Base-by-base conservation (phyloP, 2,888 invertebrate species). In the Adineta ricciae region DNA sequence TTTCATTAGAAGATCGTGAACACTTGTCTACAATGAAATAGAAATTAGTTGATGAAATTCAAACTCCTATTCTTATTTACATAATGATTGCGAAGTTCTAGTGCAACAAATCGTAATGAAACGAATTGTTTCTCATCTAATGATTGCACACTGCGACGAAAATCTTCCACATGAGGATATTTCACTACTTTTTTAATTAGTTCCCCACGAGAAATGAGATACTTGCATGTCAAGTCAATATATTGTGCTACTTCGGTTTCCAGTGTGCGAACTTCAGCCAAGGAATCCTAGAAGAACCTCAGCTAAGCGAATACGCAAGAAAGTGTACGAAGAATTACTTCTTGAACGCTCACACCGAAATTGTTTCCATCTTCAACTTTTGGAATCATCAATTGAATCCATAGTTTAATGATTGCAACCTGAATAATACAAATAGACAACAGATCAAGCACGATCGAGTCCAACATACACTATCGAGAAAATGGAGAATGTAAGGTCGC, bases 301-400 rank as follows among this genome's bases (percentile, higher is more conserved):
- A 49, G 14, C 8, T 49, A 49, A 49, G 9, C 8, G 14, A 49
- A 11, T 49, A n/a, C 27, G n/a, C n/a, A 11, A 46, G 46, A 46
- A 46, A 46, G 46, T 5, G 11, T 5, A 46, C 11, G 46, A 8
- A 85, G 7, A 36, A 24, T 84, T 50, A 32, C 50, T 36, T 78
- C 78, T 78, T 78, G 78, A 11, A 78, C n/a, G 14, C 41, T n/a
- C 24, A 78, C 78, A 41, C 78, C 78, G n/a, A 78, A 78, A 78
- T 78, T 78, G n/a, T 78, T 78, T 41, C 78, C 78, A 78, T 78
- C 98, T 92, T 99, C 98, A 88, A 98, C 98, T 92, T 97, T 96
- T 3, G 98, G 98, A 91, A 99, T 98, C 93, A 97, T 94, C 90
- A 97, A 96, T 16, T 96, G 96, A 88, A 99, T 95, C 98, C 98